Conservation (phyloP, 2,888 invertebrate species). For the Lepidochitona cinerea region DNA sequence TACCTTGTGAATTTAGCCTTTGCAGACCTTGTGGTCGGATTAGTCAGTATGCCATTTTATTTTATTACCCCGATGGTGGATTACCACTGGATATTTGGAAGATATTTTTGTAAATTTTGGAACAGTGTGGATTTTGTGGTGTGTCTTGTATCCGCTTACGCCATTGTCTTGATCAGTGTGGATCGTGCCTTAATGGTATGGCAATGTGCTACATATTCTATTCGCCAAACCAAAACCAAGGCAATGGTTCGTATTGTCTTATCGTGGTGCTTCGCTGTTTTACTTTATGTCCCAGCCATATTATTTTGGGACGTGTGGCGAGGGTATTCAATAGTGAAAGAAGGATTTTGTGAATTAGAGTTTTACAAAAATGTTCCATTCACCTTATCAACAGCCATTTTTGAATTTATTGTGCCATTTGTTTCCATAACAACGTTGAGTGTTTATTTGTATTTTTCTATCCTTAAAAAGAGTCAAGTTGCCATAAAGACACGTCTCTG, state of each 20-base stretch:
- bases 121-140: not conserved
- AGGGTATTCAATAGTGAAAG: not conserved
- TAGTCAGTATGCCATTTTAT: not conserved
- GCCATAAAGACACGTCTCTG: not conserved
- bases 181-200: not conserved
- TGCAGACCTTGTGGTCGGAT: not conserved
- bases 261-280: not conserved
- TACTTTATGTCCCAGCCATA: not conserved
- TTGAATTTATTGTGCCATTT: not conserved
- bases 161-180: not conserved
- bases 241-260: not conserved
- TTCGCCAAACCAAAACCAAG: not conserved
- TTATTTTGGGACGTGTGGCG: not conserved
- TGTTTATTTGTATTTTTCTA: not conserved
- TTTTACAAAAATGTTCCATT: not conserved
- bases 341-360: not conserved
- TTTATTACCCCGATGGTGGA: not conserved
- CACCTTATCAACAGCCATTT: not conserved
- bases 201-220: not conserved
- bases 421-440: not conserved
- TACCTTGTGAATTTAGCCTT: not conserved
- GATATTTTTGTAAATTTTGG: not conserved
- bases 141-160: not conserved
- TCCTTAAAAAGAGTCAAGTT: not conserved
- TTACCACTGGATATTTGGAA: constrained; percentile 6